Conservation (phyloP, 2,888 invertebrate species). For the Autographa gamma region DNA sequence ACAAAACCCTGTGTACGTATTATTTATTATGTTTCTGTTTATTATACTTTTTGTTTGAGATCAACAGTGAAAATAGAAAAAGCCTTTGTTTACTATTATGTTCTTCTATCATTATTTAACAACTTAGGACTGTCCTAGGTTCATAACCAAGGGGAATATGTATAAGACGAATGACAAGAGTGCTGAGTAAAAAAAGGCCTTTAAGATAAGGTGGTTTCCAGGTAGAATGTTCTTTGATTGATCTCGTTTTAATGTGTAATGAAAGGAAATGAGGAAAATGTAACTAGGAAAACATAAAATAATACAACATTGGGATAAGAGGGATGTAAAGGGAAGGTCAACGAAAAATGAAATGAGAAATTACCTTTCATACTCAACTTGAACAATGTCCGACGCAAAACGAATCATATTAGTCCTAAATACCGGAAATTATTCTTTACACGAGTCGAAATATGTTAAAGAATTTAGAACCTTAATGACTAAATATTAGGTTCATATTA, state of each 20-base stretch:
- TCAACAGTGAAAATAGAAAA: not conserved
- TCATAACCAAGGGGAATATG: too few species aligned
- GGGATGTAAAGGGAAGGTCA: not conserved
- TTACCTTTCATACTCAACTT: not conserved
- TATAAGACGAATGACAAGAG: too few species aligned
- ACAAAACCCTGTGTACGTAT: constrained; percentile 17
- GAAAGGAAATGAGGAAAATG: constrained; percentile 1
- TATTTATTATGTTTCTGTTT: not conserved
- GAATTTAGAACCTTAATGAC: not conserved
- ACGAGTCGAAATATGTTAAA: too few species aligned
- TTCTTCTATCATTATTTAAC: not conserved
- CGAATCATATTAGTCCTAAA: not conserved
- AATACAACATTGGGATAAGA: not conserved
- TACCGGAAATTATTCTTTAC: not conserved
- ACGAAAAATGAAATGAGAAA: constrained; percentile 4
- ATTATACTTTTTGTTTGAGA: not conserved
- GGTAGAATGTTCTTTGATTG: not conserved
- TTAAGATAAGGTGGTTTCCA: not conserved
- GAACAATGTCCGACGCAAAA: constrained; percentile 4
- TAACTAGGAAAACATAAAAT: not conserved
- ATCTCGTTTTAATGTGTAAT: not conserved
- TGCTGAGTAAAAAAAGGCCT: not conserved
- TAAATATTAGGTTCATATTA: not conserved
- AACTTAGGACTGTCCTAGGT: too few species aligned
- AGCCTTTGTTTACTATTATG: not conserved